phyloP scores from a whole-genome alignment of 2,888 invertebrate genomes.

The Pammene aurita region DNA sequence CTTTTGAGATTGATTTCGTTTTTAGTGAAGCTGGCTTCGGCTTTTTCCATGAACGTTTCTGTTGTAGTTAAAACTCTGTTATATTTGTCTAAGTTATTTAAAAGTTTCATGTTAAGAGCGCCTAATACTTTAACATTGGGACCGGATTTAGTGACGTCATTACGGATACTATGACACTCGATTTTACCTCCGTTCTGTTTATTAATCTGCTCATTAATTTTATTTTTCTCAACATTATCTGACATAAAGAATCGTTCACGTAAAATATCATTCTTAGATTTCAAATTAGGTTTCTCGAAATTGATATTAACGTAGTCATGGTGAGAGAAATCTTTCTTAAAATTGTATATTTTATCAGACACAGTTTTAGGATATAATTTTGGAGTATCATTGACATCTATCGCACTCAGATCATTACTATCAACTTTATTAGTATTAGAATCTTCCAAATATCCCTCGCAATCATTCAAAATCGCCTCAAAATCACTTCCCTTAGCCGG shows the following conservation, averaged over 20 bases:
- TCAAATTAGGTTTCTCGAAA: conserved; percentile 49
- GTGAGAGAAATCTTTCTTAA: conserved; percentile 74
- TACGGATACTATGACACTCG: conserved; percentile 75
- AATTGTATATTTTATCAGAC: conserved; percentile 71
- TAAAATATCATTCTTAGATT: conserved; percentile 66
- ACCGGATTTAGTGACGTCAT: conserved; percentile 71
- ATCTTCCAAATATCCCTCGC: conserved; percentile 52
- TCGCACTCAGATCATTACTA: background rate
- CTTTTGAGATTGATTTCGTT: conserved; percentile 59
- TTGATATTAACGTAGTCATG: conserved; percentile 73
- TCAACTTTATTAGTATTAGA: conserved; percentile 7
- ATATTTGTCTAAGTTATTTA: conserved; percentile 69
- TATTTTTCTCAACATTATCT: conserved; percentile 60
- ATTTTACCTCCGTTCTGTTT: conserved; percentile 64
- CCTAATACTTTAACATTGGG: conserved; percentile 71
- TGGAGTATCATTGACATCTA: conserved; percentile 48
- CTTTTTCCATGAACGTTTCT: conserved; percentile 69
- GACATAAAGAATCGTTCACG: conserved; percentile 69
- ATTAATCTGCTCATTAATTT: conserved; percentile 68
- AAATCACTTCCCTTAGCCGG: conserved; percentile 49
- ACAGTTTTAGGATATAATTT: conserved; percentile 68
- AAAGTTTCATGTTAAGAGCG: conserved; percentile 71
- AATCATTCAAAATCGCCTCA: conserved; percentile 61
- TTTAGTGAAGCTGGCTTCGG: conserved; percentile 74
- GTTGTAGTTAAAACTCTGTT: conserved; percentile 74